These are phyloP conservation scores for Peromyscus eremicus DNA, from an alignment of 2,797 vertebrate species.

Conservation along the genomic window DNA sequence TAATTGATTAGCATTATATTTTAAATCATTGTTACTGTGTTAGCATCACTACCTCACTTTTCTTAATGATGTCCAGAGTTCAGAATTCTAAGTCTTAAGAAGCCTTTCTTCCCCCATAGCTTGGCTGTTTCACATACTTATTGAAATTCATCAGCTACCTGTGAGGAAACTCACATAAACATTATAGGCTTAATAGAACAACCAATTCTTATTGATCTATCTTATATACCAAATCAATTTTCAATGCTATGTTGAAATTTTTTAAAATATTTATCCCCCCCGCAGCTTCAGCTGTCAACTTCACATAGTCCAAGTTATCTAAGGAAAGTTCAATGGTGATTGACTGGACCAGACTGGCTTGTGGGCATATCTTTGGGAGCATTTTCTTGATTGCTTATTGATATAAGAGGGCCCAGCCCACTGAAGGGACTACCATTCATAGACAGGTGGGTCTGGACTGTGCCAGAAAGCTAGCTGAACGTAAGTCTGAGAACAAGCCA, in stretches of 20 bases:
- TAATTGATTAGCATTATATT: conserved; percentile 12
- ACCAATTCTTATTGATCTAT: neutral
- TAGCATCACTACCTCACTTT: conserved; percentile 34
- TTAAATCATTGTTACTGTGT: conserved; percentile 7
- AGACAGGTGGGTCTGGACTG: neutral
- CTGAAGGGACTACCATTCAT: neutral
- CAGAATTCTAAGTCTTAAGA: conserved; percentile 47
- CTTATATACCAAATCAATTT: neutral
- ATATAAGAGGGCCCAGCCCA: neutral
- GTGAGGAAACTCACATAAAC: conserved; percentile 2
- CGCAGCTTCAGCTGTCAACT: neutral
- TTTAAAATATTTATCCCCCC: neutral
- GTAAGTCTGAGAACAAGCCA: neutral
- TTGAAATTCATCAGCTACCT: conserved; percentile 38
- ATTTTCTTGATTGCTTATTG: neutral
- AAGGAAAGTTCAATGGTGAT: neutral
- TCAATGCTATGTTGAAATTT: conserved; percentile 24
- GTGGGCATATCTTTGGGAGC: neutral
- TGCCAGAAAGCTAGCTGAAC: neutral
- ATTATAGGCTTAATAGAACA: conserved; percentile 20
- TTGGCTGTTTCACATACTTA: conserved; percentile 43
- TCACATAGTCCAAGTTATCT: neutral
- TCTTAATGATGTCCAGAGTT: conserved; percentile 49
- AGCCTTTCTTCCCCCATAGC: neutral
- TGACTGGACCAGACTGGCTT: neutral